These are phyloP conservation scores for Cyprinodon tularosa DNA, from an alignment of 2,113 vertebrate genomes.

Conservation along the genomic window DNA sequence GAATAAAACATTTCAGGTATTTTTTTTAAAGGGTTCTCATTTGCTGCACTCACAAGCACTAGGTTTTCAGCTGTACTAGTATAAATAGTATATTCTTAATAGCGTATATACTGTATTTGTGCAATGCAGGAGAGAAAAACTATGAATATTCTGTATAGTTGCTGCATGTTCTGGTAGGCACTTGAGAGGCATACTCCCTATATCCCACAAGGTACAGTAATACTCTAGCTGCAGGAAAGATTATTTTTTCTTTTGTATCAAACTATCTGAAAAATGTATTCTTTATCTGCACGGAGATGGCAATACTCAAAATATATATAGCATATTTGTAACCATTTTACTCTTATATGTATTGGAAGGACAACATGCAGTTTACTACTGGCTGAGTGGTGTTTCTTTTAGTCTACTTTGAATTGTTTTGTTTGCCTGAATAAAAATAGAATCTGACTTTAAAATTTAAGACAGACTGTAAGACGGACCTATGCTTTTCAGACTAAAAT, in stretches of 20 bases:
- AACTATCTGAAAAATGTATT: constrained; percentile 70
- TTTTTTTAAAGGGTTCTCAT: constrained; percentile 76
- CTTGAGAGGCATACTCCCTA: constrained; percentile 81
- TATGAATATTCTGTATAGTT: constrained; percentile 81
- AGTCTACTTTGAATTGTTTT: constrained; percentile 57
- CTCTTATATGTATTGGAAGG: constrained; percentile 68
- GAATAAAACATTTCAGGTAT: constrained; percentile 71
- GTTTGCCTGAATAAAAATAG: constrained; percentile 51
- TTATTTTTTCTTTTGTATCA: constrained; percentile 49
- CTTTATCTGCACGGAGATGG: constrained; percentile 68
- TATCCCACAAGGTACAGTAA: constrained; percentile 74
- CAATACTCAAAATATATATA: constrained; percentile 75
- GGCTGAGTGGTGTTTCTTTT: constrained; percentile 45
- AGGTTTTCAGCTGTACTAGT: constrained; percentile 67
- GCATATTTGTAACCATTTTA: constrained; percentile 73
- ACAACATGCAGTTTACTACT: constrained; percentile 59
- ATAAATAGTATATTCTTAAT: constrained; percentile 76
- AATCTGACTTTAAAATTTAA: constrained; percentile 53
- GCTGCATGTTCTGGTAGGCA: constrained; percentile 83
- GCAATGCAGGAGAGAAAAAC: constrained; percentile 77
- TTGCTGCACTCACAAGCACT: constrained; percentile 70
- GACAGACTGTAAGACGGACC: constrained; percentile 60
- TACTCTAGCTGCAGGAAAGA: constrained; percentile 71
- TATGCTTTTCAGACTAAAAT: constrained; percentile 63
- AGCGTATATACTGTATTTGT: constrained; percentile 80